phyloP scores from a whole-genome alignment of 2,888 invertebrate genomes.

The Ctenicera cuprea region DNA sequence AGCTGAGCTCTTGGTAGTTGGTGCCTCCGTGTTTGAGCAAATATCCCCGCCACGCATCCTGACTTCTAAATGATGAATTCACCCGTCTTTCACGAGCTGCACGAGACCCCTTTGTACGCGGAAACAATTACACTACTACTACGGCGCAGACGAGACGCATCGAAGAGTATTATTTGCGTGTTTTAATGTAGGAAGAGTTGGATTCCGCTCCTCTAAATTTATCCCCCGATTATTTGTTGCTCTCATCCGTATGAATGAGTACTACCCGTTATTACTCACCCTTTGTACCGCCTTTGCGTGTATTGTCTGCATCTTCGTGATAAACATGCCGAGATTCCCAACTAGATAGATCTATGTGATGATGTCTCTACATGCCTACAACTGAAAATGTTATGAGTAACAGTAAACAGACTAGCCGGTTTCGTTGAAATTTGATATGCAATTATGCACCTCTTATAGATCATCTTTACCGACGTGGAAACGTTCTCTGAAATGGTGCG shows the following conservation, averaged over 20 bases:
- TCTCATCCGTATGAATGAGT: constrained; percentile 38
- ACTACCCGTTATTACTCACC: constrained; percentile 41
- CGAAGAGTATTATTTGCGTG: constrained; percentile 45
- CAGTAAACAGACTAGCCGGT: neutral
- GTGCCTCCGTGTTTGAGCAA: constrained; percentile 24
- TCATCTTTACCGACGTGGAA: neutral
- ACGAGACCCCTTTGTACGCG: constrained; percentile 44
- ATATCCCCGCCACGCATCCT: constrained; percentile 36
- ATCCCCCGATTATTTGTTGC: constrained; percentile 46
- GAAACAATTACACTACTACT: constrained; percentile 48
- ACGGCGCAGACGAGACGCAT: constrained; percentile 40
- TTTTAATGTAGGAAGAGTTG: constrained; percentile 43
- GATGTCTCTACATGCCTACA: neutral
- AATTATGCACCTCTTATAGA: neutral
- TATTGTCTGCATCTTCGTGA: constrained; percentile 33
- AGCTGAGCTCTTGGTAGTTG: constrained; percentile 37
- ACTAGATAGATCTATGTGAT: constrained; percentile 25
- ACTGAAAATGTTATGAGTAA: neutral
- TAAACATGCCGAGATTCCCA: constrained; percentile 21
- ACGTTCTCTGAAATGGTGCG: neutral
- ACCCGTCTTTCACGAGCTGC: constrained; percentile 41
- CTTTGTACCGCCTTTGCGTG: constrained; percentile 37
- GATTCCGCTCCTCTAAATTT: constrained; percentile 42
- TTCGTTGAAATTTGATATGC: neutral
- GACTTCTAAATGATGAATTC: constrained; percentile 46